Conservation (phyloP, 2,113 vertebrate genomes). For the Erythrocercus mccallii region DNA sequence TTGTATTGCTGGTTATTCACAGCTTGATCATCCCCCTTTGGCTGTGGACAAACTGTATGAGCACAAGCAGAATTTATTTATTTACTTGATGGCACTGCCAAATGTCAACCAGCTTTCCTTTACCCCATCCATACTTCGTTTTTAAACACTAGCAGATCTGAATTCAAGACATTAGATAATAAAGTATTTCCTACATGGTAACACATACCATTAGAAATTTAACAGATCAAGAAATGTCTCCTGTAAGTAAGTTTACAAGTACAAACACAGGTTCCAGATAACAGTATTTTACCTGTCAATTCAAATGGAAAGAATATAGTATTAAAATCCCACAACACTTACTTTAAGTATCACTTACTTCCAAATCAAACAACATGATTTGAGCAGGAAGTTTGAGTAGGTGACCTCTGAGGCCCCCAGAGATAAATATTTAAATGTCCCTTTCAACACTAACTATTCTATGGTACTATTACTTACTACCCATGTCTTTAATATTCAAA, state of each 20-base stretch:
- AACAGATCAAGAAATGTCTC: not conserved
- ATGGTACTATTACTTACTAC: not conserved
- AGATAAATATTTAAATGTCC: not conserved
- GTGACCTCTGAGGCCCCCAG: not conserved
- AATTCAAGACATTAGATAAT: not conserved
- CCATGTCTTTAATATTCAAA: not conserved
- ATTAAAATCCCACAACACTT: not conserved
- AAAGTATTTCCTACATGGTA: not conserved
- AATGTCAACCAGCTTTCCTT: not conserved
- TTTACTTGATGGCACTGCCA: not conserved
- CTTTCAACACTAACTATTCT: not conserved
- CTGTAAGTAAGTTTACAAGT: not conserved
- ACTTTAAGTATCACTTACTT: not conserved
- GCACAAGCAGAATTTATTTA: not conserved
- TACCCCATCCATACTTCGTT: not conserved
- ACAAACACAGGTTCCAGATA: not conserved
- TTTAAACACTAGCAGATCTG: not conserved
- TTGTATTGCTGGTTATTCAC: not conserved
- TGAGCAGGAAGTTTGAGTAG: not conserved
- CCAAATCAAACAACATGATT: not conserved
- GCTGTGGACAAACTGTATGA: not conserved
- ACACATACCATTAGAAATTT: not conserved
- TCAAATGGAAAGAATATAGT: not conserved
- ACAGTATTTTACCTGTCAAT: not conserved
- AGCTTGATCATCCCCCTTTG: not conserved